Conservation (phyloP, 2,113 vertebrate species). For the Callospermophilus lateralis region DNA sequence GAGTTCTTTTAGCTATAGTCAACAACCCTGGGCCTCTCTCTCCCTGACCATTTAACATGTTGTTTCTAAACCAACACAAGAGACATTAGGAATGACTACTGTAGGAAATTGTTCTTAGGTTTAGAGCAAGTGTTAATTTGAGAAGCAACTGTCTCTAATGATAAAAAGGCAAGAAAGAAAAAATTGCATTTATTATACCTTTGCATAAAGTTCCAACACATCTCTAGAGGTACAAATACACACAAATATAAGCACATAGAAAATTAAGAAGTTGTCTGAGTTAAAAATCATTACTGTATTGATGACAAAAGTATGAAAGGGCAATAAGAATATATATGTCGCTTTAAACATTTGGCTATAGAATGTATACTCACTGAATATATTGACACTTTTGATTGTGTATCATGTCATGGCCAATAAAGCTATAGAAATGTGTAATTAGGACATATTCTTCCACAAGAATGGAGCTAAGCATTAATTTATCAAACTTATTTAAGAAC, state of each 20-base stretch:
- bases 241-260: neutral
- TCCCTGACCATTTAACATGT: neutral
- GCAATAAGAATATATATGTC: neutral
- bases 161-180: neutral
- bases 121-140: neutral
- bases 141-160: neutral
- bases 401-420: conserved; percentile 68
- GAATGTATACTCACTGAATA: neutral
- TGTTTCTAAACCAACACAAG: neutral
- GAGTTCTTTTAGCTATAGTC: neutral
- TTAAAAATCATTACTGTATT: neutral
- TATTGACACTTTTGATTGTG: conserved; percentile 66
- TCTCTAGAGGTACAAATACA: neutral
- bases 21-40: neutral
- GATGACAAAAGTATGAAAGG: neutral
- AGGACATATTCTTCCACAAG: conserved; percentile 65
- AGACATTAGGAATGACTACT: neutral
- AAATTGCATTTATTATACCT: neutral
- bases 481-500: conserved; percentile 76
- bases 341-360: neutral
- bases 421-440: conserved; percentile 76
- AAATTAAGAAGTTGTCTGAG: neutral
- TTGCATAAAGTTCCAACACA: neutral
- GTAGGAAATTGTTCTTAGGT: neutral
- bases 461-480: conserved; percentile 74